Base-by-base conservation (phyloP, 2,113 vertebrate species). In the Corydoras maculifer region DNA sequence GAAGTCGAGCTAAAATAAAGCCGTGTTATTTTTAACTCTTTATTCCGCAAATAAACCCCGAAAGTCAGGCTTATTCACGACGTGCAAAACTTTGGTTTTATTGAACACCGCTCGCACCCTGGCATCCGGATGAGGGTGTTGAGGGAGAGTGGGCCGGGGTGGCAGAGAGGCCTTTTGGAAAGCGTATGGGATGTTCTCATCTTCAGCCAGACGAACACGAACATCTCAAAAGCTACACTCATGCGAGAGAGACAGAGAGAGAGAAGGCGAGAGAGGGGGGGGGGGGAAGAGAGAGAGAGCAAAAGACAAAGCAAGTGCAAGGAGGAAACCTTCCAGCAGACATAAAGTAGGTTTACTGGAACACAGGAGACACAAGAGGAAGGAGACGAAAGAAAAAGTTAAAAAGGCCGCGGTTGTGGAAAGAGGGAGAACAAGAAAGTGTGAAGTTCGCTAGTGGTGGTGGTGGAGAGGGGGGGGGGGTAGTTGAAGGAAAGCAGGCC, bases 151-250 rank as follows among this genome's bases (percentile, higher is more conserved):
- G 48, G 32, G 55, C 63, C 59, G 35, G 50, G 54, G 62, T 72
- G 66, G 69, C 68, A 43, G 35, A 63, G 61, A 32, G 25, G 68
- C 9, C 50, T 60, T 62, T 62, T 14, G 61, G 72, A 58, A 62
- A 18, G 31, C 31, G 31, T 58, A 49, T 12, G 29, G 43, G 80
- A 79, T 82, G 86, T 86, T 87, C 86, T 87, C 86, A 85, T 77
- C 75, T 80, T 78, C 81, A 79, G 78, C 80, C 69, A 65, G 80
- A 78, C 84, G 83, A 86, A 82, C 70, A 83, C 84, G 87, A 86
- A 88, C 85, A 67, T 83, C 83, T 83, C 78, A 82, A 79, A 81
- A 55, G 53, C n/a, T 14, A 67, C 55, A 61, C 66, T 14, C 14
- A 18, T 58, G 62, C 15, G n/a, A 65, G 8, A 43, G 70, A 35